These are phyloP conservation scores for Micromesistius poutassou DNA, from an alignment of 2,797 vertebrate species.

Conservation along the genomic window DNA sequence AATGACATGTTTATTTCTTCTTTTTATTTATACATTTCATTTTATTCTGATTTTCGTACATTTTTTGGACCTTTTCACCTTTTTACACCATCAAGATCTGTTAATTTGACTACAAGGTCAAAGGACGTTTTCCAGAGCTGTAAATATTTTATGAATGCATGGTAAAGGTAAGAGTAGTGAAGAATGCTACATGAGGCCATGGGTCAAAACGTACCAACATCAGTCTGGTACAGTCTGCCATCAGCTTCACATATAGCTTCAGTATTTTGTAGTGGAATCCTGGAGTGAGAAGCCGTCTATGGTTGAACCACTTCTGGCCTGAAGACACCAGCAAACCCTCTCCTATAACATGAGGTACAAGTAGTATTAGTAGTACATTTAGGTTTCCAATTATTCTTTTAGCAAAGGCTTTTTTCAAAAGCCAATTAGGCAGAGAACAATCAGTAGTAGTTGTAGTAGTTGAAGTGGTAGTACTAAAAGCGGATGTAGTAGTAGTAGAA, in stretches of 20 bases:
- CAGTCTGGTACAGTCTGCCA: conserved; percentile 69
- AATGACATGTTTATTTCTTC: background rate
- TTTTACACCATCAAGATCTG: background rate
- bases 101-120: background rate
- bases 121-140: background rate
- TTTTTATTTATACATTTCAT: background rate
- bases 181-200: background rate
- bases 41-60: background rate
- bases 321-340: conserved; percentile 79
- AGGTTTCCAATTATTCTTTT: background rate
- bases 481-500: too few relatives aligned
- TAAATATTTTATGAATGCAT: background rate
- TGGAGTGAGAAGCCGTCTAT: conserved; percentile 84
- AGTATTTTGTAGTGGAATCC: conserved; percentile 88
- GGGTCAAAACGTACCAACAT: conserved; percentile 82
- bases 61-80: background rate
- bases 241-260: conserved; percentile 80
- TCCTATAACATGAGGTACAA: conserved; percentile 63
- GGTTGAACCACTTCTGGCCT: conserved; percentile 85
- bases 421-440: background rate
- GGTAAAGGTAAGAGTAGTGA: background rate
- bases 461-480: too few relatives aligned
- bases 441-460: background rate
- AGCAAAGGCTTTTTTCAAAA: too few relatives aligned
- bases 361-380: background rate